A percentile compares a stretch with the other conserved stretches of the same genome.
phyloP scores from a whole-genome alignment of 2,797 vertebrate genomes.

The Sibirionetta formosa region DNA sequence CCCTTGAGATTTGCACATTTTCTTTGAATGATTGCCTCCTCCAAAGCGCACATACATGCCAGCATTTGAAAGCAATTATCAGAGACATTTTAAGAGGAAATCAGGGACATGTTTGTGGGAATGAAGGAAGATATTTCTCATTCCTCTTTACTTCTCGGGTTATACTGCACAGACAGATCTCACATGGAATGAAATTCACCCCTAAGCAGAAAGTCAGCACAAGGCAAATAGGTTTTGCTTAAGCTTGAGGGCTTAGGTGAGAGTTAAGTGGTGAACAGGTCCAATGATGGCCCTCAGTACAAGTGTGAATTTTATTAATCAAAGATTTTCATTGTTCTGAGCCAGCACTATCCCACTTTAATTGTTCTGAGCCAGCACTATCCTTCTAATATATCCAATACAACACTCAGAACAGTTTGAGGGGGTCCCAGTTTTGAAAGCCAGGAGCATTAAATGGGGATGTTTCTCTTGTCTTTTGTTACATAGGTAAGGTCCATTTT shows the following conservation, averaged over 20 bases:
- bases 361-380: neutral
- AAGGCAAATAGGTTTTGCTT: neutral
- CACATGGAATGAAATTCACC: neutral
- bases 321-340: neutral
- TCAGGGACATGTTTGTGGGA: neutral
- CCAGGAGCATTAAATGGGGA: neutral
- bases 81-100: slow-evolving; percentile 49
- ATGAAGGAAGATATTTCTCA: slow-evolving; percentile 24
- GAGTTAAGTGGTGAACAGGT: neutral
- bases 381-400: neutral
- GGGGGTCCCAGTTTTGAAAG: neutral
- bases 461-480: neutral
- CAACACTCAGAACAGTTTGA: neutral
- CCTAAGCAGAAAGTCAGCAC: neutral
- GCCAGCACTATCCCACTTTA: neutral
- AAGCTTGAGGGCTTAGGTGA: neutral
- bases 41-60: neutral
- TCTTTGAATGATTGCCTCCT: neutral
- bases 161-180: neutral
- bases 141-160: neutral
- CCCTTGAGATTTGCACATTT: slow-evolving; percentile 15
- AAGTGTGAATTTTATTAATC: neutral
- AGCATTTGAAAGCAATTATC: slow-evolving; percentile 67
- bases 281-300: neutral
- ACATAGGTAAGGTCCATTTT: neutral